Percentiles rank a stretch among this genome's conserved stretches.
phyloP scores from a whole-genome alignment of 1,140 invertebrate genomes.

The Asobara japonica region DNA sequence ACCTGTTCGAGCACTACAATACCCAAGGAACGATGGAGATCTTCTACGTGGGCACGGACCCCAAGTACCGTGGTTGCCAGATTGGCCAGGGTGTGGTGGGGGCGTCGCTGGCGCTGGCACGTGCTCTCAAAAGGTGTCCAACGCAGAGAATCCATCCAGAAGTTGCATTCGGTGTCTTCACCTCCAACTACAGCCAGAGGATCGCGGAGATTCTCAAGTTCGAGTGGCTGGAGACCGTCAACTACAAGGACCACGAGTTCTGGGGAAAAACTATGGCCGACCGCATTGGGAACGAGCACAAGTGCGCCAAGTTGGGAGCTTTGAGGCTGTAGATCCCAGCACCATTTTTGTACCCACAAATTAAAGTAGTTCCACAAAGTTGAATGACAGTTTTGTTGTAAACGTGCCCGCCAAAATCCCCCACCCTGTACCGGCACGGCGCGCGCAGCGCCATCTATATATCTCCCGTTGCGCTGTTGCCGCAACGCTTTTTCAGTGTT shows the following conservation, averaged over 20 bases:
- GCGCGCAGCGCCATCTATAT: no score
- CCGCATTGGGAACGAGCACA: slow-evolving; percentile 46
- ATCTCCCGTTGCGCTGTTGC: no score
- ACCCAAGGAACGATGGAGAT: slow-evolving; percentile 43
- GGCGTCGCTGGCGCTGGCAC: slow-evolving; percentile 42
- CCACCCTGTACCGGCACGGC: no score
- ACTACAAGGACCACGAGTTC: slow-evolving; percentile 45
- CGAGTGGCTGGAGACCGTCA: slow-evolving; percentile 36
- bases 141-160: slow-evolving; percentile 36
- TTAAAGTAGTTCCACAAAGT: no score
- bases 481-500: no score
- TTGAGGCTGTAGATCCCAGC: slow-evolving; percentile 16
- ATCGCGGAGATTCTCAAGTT: slow-evolving; percentile 47
- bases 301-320: slow-evolving; percentile 39
- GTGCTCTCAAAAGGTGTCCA: slow-evolving; percentile 21
- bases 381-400: no score
- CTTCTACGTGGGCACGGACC: slow-evolving; percentile 52
- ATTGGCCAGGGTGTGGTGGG: slow-evolving; percentile 44
- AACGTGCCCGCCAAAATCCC: no score
- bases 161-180: slow-evolving; percentile 46
- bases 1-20: slow-evolving; percentile 50
- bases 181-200: slow-evolving; percentile 51
- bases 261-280: slow-evolving; percentile 48
- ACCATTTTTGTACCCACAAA: not conserved
- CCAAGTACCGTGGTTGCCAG: slow-evolving; percentile 44